phyloP scores from a whole-genome alignment of 1,140 invertebrate species.

The Sarcophaga bullata region DNA sequence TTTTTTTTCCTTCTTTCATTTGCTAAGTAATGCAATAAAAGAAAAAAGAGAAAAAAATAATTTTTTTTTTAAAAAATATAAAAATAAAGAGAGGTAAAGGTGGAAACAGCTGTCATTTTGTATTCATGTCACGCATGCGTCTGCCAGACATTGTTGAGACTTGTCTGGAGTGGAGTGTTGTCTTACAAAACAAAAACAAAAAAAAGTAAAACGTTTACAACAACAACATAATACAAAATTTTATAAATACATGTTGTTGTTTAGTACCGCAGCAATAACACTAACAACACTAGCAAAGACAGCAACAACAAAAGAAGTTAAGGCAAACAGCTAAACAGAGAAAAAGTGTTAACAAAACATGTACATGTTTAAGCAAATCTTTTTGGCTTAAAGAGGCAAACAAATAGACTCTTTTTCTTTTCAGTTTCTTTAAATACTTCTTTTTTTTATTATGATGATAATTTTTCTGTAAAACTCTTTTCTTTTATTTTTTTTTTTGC shows the following conservation, averaged over 20 bases:
- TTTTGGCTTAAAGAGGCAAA: conserved; percentile 22
- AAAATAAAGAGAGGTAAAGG: conserved; percentile 31
- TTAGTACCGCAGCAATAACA: neutral
- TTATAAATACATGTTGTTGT: conserved; percentile 10
- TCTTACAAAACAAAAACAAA: conserved; percentile 12
- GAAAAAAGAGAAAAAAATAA: neutral
- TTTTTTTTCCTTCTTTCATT: conserved; percentile 7
- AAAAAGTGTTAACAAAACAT: conserved; percentile 41
- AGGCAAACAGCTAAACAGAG: neutral
- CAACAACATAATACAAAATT: neutral
- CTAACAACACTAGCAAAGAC: too few species aligned
- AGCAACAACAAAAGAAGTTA: neutral
- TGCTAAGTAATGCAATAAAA: neutral
- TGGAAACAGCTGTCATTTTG: conserved; percentile 48
- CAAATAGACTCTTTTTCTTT: conserved; percentile 27
- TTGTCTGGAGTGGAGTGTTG: conserved; percentile 41
- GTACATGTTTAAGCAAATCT: conserved; percentile 26
- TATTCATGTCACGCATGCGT: conserved; percentile 46
- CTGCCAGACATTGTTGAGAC: conserved; percentile 42
- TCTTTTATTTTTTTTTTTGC: too few species aligned
- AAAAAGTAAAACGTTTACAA: neutral
- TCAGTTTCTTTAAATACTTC: neutral
- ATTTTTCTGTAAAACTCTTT: neutral
- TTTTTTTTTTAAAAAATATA: too few species aligned
- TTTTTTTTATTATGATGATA: conserved; percentile 22